Evolutionary conservation across 2,113 vertebrate species (phyloP), one percentile per base, ranked within the genome.

Genomic region (Mesitornis unicolor): DNA sequence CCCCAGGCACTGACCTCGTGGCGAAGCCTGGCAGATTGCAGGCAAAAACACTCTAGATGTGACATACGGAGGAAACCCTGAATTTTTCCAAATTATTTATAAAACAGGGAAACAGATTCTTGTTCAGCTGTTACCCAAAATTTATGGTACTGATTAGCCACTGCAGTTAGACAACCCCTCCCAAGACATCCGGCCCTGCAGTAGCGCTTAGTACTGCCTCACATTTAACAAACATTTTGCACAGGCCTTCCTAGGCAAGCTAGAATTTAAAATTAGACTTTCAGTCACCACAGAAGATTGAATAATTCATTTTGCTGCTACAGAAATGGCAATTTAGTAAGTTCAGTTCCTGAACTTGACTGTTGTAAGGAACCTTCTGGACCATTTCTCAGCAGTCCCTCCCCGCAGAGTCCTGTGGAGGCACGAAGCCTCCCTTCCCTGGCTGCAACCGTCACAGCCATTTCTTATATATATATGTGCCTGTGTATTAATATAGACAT

Each of bases 231-330:
- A 86, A 63, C 0, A 0, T 31, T 90, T 90, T 86, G 10, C 50
- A 89, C 0, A 0, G 20, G 35, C 14, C 29, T 93, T 92, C 59
- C 63, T 38, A 89, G 47, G 76, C 50, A 77, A 93, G n/a, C 35
- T 70, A 87, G 56, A 59, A 71, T 93, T 93, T 92, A 84, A 92
- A 96, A 93, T 93, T 84, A 95, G 35, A 57, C 45, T 96, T 92
- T 63, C 79, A 78, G 76, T 93, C 92, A 76, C 38, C 79, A 89
- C 43, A 77, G 56, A 33, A 86, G 76, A 67, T 63, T 95, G 94
- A 90, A 95, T 93, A 92, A 92, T 96, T 95, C 89, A 93, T 95
- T 93, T 82, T 81, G 38, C 64, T 92, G 48, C 81, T 91, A 68
- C 36, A 73, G 40, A 95, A 94, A 91, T 78, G 84, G n/a, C 69